Conservation (phyloP, 2,888 invertebrate genomes). For the Scaptomyza tumidula region DNA sequence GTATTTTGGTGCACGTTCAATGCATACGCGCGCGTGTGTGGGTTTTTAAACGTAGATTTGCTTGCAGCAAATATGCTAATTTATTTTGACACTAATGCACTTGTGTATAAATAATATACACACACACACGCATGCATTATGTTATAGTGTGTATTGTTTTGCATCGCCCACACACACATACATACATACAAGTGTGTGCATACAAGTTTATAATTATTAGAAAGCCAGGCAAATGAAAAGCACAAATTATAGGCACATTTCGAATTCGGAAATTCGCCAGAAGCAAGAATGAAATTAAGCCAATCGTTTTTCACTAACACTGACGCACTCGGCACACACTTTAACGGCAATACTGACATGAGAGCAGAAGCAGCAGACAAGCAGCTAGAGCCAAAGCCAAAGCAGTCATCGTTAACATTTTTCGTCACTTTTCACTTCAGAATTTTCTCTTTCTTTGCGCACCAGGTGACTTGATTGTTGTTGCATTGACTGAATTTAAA, state of each 20-base stretch:
- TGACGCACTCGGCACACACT: constrained; percentile 25
- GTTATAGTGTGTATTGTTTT: constrained; percentile 35
- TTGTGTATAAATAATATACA: constrained; percentile 31
- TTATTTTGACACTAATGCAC: constrained; percentile 67
- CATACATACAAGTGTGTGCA: constrained; percentile 7
- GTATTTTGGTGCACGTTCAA: constrained; percentile 27
- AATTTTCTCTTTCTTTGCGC: constrained; percentile 71
- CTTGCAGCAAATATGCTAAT: constrained; percentile 61
- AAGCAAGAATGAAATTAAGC: constrained; percentile 54
- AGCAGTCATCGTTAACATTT: constrained; percentile 67
- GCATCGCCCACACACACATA: constrained; percentile 22
- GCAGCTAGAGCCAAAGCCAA: constrained; percentile 24
- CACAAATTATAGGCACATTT: constrained; percentile 45
- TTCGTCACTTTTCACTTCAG: constrained; percentile 76
- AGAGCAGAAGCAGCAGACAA: constrained; percentile 37
- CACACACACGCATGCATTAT: constrained; percentile 16
- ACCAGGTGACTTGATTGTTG: constrained; percentile 39
- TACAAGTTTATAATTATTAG: constrained; percentile 41
- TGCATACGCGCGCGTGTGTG: constrained; percentile 42
- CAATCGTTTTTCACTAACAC: constrained; percentile 54
- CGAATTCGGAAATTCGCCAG: constrained; percentile 47
- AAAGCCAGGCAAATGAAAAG: constrained; percentile 50
- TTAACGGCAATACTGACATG: constrained; percentile 32
- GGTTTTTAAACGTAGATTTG: constrained; percentile 44
- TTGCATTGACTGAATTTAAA: constrained; percentile 14